Evolutionary conservation across 2,797 vertebrate genomes (phyloP), one percentile per base, ranked within the genome.

Genomic region (Hafferia zeledoni): DNA sequence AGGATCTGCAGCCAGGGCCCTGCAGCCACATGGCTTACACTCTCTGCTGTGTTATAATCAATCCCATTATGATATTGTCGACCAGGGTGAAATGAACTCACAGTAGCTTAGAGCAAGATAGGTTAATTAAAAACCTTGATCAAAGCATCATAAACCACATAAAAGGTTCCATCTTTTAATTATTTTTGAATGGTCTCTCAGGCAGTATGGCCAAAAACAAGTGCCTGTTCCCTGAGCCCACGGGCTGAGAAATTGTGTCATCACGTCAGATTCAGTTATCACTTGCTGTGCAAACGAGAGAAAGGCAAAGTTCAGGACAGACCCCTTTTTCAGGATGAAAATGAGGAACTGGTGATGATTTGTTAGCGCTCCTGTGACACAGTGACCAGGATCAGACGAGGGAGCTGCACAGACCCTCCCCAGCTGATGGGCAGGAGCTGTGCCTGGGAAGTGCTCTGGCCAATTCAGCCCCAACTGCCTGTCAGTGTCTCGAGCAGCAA

Each of bases 121-220:
- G 93, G 95, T 97, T 97, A 97, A 97, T 97, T 97, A 96, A 97
- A 96, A 97, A 91, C 91, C 94, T 92, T 90, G 96, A 95, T 97
- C 93, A 95, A 94, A 97, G 93, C 25, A 7, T 74, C 88, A 84
- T 91, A 95, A 94, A 90, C 33, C 43, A 70, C 91, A 92, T 95
- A 70, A 96, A 97, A 93, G 57, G 49, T 87, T 93, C 94, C 90
- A 59, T 93, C 82, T 97, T 93, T 94, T 96, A 96, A 97, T 97
- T 98, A 96, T 96, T 96, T 95, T 95, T 4, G 20, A 93, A 96
- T 80, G 68, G 75, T 86, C 53, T 96, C 60, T 35, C 65, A 78
- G 89, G 87, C 86, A 93, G 60, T 44, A 46, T 57, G 79, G 91
- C 76, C 91, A 59, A 49, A 91, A 44, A 64, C 27, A 70, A 74